phyloP scores from a whole-genome alignment of 1,140 invertebrate genomes.

The Brachystomella parvula region DNA sequence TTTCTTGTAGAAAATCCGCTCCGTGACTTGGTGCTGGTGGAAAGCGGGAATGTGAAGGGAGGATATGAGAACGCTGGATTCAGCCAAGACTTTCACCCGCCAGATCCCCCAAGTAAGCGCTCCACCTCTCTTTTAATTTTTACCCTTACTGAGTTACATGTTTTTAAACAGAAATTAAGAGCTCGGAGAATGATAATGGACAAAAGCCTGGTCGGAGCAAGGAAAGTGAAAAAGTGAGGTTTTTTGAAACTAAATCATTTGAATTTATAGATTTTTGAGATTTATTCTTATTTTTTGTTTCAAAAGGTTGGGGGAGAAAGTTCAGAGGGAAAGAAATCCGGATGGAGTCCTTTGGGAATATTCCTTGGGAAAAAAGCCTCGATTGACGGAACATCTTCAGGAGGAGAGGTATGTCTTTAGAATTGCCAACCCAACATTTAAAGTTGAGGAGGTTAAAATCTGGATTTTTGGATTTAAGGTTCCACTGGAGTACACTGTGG shows the following conservation, averaged over 20 bases:
- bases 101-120: slow-evolving; percentile 5
- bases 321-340: neutral
- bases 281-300: neutral
- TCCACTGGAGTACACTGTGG: slow-evolving; percentile 54
- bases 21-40: slow-evolving; percentile 29
- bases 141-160: neutral
- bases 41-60: slow-evolving; percentile 23
- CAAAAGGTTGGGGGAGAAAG: neutral
- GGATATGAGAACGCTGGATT: slow-evolving; percentile 30
- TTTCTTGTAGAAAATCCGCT: slow-evolving; percentile 21
- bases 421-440: slow-evolving; percentile 1
- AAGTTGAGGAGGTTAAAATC: neutral
- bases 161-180: neutral
- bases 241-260: neutral
- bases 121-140: neutral
- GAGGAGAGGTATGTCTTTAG: neutral
- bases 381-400: too few relatives aligned
- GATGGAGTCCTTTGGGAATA: neutral
- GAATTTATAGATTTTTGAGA: neutral
- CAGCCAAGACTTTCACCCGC: slow-evolving; percentile 23
- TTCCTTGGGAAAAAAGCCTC: neutral
- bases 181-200: neutral
- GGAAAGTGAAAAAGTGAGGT: neutral
- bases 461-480: slow-evolving; percentile 42
- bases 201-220: neutral